These are phyloP conservation scores for Orthonychiurus folsomi DNA, from an alignment of 2,888 invertebrate species.

Conservation along the genomic window DNA sequence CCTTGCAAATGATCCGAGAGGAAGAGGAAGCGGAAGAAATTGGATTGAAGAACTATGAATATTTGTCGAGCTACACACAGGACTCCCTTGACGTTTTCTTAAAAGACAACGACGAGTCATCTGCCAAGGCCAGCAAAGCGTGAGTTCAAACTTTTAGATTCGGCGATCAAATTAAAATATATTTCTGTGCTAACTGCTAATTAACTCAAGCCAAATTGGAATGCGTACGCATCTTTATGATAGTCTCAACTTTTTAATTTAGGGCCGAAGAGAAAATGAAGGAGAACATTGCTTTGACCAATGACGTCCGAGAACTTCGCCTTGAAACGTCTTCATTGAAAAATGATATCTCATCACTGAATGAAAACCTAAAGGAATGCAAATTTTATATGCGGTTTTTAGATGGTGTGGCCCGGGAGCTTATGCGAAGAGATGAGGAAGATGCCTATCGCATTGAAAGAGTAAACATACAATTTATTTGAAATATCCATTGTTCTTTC, in stretches of 20 bases:
- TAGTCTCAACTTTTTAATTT: background rate
- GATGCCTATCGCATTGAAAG: slow-evolving; percentile 30
- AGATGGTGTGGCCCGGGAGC: slow-evolving; percentile 34
- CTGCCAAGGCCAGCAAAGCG: slow-evolving; percentile 29
- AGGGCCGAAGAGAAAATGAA: slow-evolving; percentile 34
- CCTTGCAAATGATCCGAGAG: slow-evolving; percentile 27
- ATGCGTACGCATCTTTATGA: background rate
- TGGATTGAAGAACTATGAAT: slow-evolving; percentile 35
- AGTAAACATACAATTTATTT: slow-evolving; percentile 19
- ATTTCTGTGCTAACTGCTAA: background rate
- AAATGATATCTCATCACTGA: slow-evolving; percentile 35
- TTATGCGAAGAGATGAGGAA: slow-evolving; percentile 36
- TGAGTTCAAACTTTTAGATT: too few relatives aligned
- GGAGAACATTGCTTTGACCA: slow-evolving; percentile 29
- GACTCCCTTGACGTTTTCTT: slow-evolving; percentile 35
- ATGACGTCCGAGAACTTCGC: slow-evolving; percentile 28
- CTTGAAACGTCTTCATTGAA: slow-evolving; percentile 36
- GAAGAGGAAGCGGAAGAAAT: slow-evolving; percentile 32
- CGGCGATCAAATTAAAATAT: too few relatives aligned
- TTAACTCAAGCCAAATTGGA: background rate
- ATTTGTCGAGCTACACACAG: slow-evolving; percentile 34
- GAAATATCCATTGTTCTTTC: slow-evolving; percentile 1
- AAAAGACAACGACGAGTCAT: slow-evolving; percentile 35
- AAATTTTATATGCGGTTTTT: slow-evolving; percentile 37
- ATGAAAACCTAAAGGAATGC: slow-evolving; percentile 35